Evolutionary conservation across 1,140 invertebrate species (phyloP), one percentile per base, ranked within the genome.

Genomic region (Zeugodacus cucurbitae): DNA sequence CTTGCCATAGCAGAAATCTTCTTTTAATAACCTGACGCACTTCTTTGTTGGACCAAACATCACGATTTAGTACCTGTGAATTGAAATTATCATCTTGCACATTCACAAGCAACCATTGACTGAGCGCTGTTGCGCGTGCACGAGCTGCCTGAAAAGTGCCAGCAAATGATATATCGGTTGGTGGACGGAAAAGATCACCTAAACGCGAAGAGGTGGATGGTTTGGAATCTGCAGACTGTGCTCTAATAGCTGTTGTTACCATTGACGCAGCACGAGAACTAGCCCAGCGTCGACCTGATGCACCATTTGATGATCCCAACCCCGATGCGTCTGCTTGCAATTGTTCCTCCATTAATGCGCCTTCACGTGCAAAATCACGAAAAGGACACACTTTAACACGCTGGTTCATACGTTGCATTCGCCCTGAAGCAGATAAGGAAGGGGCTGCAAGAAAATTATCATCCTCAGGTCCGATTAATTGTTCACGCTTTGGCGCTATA

Each of bases 1-100:
- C 96, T 95, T 97, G 97, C 96, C 96, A 97, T 89, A 97, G 95
- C n/a, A 97, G 93, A 91, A 97, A 97, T 93, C 96, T 95, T 89
- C 96, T 94, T 85, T 95, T 95, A 29, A 97, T 93, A 74, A 97
- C 94, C 70, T 94, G 94, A 88, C 96, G 95, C 2, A 97, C 95
- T 88, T 95, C 94, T 86, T 93, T 92, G 89, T 96, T 95, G 3
- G 96, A 95, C 97, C 97, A 97, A 1, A 97, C 95, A 93, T 97
- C 97, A 85, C 97, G 94, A 93, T 97, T 97, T 5, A 97, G 93
- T 7, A 96, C 95, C 93, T 97, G 96, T 89, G 95, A 95, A 14
- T 95, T 93, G 93, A 97, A 97, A 93, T 97, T 96, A 32, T 96
- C 94, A 94, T 97, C 95, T 93, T 97, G 97, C 5, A 97, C 94